A percentile compares a stretch with the other conserved stretches of the same genome.
phyloP scores from a whole-genome alignment of 2,113 vertebrate species.

The Lota lota region DNA sequence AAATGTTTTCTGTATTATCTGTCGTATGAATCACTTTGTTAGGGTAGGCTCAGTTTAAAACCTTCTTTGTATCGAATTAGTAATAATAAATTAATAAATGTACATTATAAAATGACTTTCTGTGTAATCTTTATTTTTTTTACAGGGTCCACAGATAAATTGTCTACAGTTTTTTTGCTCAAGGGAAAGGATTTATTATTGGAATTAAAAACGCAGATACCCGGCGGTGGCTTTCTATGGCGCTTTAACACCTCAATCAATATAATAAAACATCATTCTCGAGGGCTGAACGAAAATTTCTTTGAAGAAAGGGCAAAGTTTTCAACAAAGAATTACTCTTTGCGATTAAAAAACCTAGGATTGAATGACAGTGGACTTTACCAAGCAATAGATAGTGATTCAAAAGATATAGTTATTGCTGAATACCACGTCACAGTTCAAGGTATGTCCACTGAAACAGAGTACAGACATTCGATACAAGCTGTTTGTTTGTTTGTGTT shows the following conservation, averaged over 20 bases:
- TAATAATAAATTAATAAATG: too few relatives aligned
- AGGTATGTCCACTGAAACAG: slow-evolving; percentile 25
- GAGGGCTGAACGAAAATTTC: fast-evolving
- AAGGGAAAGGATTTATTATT: slow-evolving; percentile 22
- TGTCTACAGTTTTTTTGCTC: not conserved
- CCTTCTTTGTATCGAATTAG: too few relatives aligned
- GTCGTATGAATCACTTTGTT: too few relatives aligned
- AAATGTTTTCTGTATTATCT: too few relatives aligned
- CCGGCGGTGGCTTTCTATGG: not conserved
- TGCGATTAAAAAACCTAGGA: slow-evolving; percentile 6
- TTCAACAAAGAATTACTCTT: not conserved
- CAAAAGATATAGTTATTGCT: fast-evolving
- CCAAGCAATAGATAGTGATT: not conserved
- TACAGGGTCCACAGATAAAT: too few relatives aligned
- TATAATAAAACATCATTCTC: fast-evolving
- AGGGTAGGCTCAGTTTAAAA: too few relatives aligned
- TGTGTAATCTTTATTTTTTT: too few relatives aligned
- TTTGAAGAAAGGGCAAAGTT: not conserved
- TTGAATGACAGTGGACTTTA: slow-evolving; percentile 7
- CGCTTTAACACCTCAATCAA: not conserved
- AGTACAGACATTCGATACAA: too few relatives aligned
- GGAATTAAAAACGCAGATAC: fast-evolving
- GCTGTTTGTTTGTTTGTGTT: too few relatives aligned
- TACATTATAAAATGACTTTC: too few relatives aligned
- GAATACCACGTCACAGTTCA: slow-evolving; percentile 8